These are phyloP conservation scores for Prosopocoilus inquinatus DNA, from an alignment of 2,888 invertebrate species.

Conservation along the genomic window DNA sequence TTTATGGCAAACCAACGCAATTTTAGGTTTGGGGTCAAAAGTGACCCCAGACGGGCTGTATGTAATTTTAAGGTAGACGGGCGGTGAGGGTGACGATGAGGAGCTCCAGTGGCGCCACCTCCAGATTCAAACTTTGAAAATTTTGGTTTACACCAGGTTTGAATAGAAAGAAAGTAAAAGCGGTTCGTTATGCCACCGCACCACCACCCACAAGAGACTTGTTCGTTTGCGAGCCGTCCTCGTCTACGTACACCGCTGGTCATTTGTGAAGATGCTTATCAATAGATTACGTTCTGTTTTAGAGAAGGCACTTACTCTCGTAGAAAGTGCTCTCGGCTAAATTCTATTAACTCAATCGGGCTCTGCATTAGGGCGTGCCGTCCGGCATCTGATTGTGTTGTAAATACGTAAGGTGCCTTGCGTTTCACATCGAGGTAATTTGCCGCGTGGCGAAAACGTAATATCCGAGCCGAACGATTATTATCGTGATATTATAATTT, in stretches of 20 bases:
- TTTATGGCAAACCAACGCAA: too few species aligned
- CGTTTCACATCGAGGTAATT: slow-evolving; percentile 2
- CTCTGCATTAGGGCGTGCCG: not conserved
- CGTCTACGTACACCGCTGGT: not conserved
- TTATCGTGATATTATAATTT: not conserved
- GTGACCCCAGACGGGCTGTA: too few species aligned
- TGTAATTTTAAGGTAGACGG: too few species aligned
- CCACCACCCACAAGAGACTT: slow-evolving; percentile 6
- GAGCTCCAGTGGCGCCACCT: too few species aligned
- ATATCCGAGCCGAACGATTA: not conserved
- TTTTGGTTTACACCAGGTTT: too few species aligned
- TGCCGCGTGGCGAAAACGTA: slow-evolving; percentile 1
- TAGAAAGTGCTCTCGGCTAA: slow-evolving; percentile 1
- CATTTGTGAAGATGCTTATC: slow-evolving; percentile 2
- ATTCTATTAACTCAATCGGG: slow-evolving; percentile 3
- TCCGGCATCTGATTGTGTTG: not conserved
- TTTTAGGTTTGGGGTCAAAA: too few species aligned
- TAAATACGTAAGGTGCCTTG: not conserved
- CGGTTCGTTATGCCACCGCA: not conserved
- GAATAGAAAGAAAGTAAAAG: not conserved
- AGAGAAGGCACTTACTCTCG: not conserved
- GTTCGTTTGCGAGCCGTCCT: not conserved
- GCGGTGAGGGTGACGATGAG: too few species aligned
- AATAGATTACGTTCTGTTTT: slow-evolving; percentile 2
- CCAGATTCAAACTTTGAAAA: too few species aligned